A percentile compares a stretch with the other conserved stretches of the same genome.
These are phyloP conservation scores for Psammodynastes pulverulentus DNA, from an alignment of 2,113 vertebrate genomes.

Conservation along the genomic window DNA sequence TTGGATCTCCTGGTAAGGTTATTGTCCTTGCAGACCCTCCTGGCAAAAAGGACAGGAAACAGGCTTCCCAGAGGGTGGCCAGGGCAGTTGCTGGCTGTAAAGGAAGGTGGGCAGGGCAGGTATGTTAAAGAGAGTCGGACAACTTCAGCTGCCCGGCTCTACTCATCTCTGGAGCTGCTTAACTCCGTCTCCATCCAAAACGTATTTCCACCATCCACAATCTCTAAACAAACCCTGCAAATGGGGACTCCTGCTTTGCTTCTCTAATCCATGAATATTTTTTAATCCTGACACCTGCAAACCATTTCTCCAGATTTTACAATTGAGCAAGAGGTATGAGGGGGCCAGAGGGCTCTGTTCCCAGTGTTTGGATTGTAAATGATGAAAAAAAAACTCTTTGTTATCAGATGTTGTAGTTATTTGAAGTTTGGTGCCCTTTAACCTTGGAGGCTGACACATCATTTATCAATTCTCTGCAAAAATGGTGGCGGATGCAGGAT, in stretches of 20 bases:
- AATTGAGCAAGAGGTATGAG: slow-evolving; percentile 83
- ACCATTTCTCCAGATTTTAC: slow-evolving; percentile 97
- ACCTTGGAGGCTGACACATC: slow-evolving; percentile 73
- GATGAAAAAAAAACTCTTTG: slow-evolving; percentile 82
- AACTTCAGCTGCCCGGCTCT: slow-evolving; percentile 67
- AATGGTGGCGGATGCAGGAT: neutral
- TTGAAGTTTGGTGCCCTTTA: slow-evolving; percentile 84
- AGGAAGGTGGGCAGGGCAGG: slow-evolving; percentile 71
- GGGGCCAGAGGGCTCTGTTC: slow-evolving; percentile 78
- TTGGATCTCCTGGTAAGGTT: slow-evolving; percentile 74
- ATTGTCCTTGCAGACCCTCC: slow-evolving; percentile 63
- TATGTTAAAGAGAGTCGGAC: slow-evolving; percentile 53
- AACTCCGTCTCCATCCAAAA: slow-evolving; percentile 73
- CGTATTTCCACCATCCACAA: slow-evolving; percentile 78
- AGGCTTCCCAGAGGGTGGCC: slow-evolving; percentile 19
- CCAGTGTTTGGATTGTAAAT: slow-evolving; percentile 89
- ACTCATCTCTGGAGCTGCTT: slow-evolving; percentile 74
- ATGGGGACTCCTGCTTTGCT: slow-evolving; percentile 82
- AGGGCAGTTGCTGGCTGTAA: slow-evolving; percentile 72
- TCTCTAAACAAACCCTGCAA: slow-evolving; percentile 82
- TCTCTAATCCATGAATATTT: slow-evolving; percentile 79
- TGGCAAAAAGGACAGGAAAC: slow-evolving; percentile 76
- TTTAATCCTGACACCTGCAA: slow-evolving; percentile 99
- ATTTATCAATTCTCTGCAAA: slow-evolving; percentile 79
- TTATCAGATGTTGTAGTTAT: slow-evolving; percentile 84